These are phyloP conservation scores for Haliclystus octoradiatus DNA, from an alignment of 30 jellyfish, hydroid and myxozoan genomes.

Conservation along the genomic window DNA sequence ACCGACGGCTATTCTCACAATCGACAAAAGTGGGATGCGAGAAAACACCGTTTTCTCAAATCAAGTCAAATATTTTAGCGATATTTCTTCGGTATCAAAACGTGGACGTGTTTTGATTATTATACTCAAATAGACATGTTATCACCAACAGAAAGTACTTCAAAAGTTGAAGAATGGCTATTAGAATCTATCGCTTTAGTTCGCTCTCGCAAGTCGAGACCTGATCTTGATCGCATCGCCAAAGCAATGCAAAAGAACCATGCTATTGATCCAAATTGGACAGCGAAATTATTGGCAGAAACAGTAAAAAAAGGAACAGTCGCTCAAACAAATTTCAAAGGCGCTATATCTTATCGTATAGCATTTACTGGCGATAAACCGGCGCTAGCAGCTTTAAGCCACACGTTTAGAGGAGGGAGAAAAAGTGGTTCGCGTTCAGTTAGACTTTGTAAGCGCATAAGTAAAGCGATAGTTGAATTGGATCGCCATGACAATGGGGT, in stretches of 20 bases:
- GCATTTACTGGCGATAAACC: conserved; percentile 31
- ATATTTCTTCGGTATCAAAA: too few species aligned
- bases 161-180: conserved; percentile 1
- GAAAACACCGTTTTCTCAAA: background rate
- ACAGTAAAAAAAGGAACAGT: conserved; percentile 42
- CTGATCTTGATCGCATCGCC: conserved; percentile 74
- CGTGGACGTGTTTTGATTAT: too few species aligned
- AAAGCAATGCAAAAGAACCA: conserved; percentile 66
- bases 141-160: background rate
- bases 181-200: conserved; percentile 55
- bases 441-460: conserved; percentile 35
- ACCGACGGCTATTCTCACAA: background rate
- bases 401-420: background rate
- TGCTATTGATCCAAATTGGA: conserved; percentile 51
- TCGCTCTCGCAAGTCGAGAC: conserved; percentile 78
- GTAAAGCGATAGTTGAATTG: conserved; percentile 28
- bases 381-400: conserved; percentile 39
- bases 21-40: background rate
- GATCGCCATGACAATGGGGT: conserved; percentile 55
- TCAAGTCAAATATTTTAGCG: background rate
- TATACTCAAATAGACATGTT: background rate
- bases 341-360: conserved; percentile 62
- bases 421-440: conserved; percentile 31
- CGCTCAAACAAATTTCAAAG: conserved; percentile 61
- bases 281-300: conserved; percentile 48